These are phyloP conservation scores for Melangyna quadrimaculata DNA, from an alignment of 2,888 invertebrate genomes.

Conservation along the genomic window DNA sequence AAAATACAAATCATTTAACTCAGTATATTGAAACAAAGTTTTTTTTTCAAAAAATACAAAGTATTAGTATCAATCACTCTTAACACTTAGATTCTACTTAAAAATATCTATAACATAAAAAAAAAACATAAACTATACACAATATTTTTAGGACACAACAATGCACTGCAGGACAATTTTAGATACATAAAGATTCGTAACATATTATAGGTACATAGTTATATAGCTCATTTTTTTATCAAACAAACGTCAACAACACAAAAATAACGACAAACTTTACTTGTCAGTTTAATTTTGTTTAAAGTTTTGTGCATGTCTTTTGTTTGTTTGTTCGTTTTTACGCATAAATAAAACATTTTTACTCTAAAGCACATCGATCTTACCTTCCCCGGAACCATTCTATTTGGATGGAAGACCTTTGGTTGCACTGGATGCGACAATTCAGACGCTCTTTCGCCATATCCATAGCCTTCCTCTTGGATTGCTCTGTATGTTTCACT, in stretches of 20 bases:
- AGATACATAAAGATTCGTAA: neutral
- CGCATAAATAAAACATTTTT: slow-evolving; percentile 31
- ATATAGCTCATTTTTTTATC: slow-evolving; percentile 17
- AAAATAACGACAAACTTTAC: slow-evolving; percentile 12
- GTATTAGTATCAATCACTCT: slow-evolving; percentile 48
- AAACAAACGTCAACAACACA: slow-evolving; percentile 45
- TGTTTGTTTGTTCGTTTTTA: slow-evolving; percentile 27
- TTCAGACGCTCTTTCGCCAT: slow-evolving; percentile 85
- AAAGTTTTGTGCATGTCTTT: slow-evolving; percentile 33
- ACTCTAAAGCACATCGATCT: slow-evolving; percentile 77
- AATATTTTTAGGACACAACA: neutral
- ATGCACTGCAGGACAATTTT: neutral
- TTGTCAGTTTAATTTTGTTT: slow-evolving; percentile 34
- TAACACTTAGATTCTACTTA: slow-evolving; percentile 32
- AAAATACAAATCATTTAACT: slow-evolving; percentile 28
- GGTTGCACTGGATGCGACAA: slow-evolving; percentile 87
- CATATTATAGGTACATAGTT: slow-evolving; percentile 20
- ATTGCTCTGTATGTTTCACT: slow-evolving; percentile 94
- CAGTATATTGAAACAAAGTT: neutral
- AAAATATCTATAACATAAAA: slow-evolving; percentile 35
- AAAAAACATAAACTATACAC: neutral
- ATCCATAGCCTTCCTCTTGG: slow-evolving; percentile 87
- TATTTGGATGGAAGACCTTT: slow-evolving; percentile 87
- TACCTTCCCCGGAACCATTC: slow-evolving; percentile 83
- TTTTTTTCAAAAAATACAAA: neutral